These are phyloP conservation scores for Tillus elongatus DNA, from an alignment of 2,888 invertebrate genomes.

Conservation along the genomic window DNA sequence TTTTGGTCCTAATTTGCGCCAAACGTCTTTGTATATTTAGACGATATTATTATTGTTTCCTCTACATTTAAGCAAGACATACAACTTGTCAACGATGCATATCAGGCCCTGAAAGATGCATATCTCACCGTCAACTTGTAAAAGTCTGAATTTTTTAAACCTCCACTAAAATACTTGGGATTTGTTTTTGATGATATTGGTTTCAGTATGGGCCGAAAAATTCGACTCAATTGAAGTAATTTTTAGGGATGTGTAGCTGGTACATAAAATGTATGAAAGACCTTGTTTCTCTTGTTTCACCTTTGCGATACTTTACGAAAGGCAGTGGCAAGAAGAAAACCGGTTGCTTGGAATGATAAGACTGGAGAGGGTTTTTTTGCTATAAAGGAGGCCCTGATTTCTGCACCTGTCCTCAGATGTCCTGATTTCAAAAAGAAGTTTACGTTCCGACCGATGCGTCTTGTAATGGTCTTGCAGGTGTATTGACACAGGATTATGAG, in stretches of 20 bases:
- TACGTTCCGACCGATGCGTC: slow-evolving; percentile 24
- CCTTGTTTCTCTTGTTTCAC: slow-evolving; percentile 23
- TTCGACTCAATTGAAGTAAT: slow-evolving; percentile 25
- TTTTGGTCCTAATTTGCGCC: slow-evolving; percentile 17
- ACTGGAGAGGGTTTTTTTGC: slow-evolving; percentile 21
- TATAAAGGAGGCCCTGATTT: slow-evolving; percentile 22
- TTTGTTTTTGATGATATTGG: too few species aligned
- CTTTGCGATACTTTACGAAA: slow-evolving; percentile 22
- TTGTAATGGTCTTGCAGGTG: slow-evolving; percentile 20
- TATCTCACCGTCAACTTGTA: too few species aligned
- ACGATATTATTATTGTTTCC: slow-evolving; percentile 22
- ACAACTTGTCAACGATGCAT: too few species aligned
- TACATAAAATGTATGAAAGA: slow-evolving; percentile 23
- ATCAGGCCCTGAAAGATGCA: too few species aligned
- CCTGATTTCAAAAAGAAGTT: slow-evolving; percentile 25
- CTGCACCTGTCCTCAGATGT: slow-evolving; percentile 20
- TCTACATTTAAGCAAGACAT: slow-evolving; percentile 20
- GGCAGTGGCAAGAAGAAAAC: slow-evolving; percentile 19
- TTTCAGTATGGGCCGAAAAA: slow-evolving; percentile 20
- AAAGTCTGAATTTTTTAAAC: too few species aligned
- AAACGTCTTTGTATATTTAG: slow-evolving; percentile 16
- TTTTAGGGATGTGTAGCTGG: slow-evolving; percentile 26
- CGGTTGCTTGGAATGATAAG: slow-evolving; percentile 18
- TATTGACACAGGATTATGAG: slow-evolving; percentile 20
- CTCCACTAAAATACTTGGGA: too few species aligned